Conservation (phyloP, 2,113 vertebrate species). For the Lamprotornis superbus region DNA sequence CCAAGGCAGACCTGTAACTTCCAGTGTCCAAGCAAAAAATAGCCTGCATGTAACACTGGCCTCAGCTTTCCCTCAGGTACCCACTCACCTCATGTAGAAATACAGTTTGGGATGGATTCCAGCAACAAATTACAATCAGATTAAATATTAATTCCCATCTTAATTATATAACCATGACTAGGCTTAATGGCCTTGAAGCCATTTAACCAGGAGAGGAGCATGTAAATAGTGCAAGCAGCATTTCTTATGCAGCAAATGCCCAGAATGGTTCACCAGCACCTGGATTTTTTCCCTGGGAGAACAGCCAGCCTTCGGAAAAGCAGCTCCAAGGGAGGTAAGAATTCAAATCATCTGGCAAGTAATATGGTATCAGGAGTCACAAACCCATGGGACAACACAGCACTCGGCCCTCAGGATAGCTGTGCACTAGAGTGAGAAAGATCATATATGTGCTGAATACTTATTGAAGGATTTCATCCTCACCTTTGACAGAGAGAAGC, state of each 20-base stretch:
- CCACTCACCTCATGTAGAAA: background rate
- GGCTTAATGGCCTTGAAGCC: slow-evolving; percentile 33
- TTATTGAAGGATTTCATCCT: background rate
- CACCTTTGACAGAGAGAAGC: background rate
- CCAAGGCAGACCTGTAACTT: background rate
- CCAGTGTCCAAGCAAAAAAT: background rate
- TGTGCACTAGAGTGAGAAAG: background rate
- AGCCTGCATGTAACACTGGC: background rate
- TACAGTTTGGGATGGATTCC: slow-evolving; percentile 39
- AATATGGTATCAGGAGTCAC: background rate
- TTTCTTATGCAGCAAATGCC: background rate
- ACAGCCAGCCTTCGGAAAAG: background rate
- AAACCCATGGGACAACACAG: fast-evolving
- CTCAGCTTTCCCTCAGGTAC: background rate
- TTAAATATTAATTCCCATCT: slow-evolving; percentile 68
- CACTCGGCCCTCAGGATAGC: background rate
- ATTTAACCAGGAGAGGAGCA: slow-evolving; percentile 19
- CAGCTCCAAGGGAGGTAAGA: background rate
- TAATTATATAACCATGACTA: slow-evolving; percentile 61
- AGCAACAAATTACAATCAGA: slow-evolving; percentile 60
- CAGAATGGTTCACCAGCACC: background rate
- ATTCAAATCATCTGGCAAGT: background rate
- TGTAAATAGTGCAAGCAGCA: background rate
- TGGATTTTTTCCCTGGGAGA: background rate
- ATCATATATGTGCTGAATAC: background rate